Base-by-base conservation (phyloP, 2,888 invertebrate species). In the Automeris io region DNA sequence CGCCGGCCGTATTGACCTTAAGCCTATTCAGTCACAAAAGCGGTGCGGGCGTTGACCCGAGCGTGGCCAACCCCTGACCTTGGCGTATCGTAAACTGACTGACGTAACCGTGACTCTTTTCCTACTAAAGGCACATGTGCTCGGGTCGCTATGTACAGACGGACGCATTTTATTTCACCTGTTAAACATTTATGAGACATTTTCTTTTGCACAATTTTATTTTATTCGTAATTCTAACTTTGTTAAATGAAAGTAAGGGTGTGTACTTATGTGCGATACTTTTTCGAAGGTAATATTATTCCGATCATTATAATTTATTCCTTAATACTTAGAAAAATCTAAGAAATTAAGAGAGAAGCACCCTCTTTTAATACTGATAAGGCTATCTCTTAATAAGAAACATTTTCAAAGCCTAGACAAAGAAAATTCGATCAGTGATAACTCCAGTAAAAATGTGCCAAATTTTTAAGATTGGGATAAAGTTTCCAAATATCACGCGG, bases 61-160 rank as follows among this genome's bases (percentile, higher is more conserved):
- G 63, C 70, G 61, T 68, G 73, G 70, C 79, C 82, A 83, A 82
- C 85, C 85, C 82, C 80, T 85, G 85, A 85, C 85, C 85, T 85
- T 85, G 83, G 70, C 62, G 70, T 80, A 72, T 78, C 80, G 82
- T 82, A 80, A 83, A 81, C 76, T 69, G 74, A 64, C 57, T 77
- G 76, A 79, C 76, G 74, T 77, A 74, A 79, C 77, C 72, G 78
- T 76, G 69, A 75, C 76, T 69, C 61, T 62, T 66, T 70, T 67
- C 66, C 67, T 59, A 47, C 54, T 57, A 54, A 56, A 63, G 51
- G 61, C 66, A 65, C 65, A 60, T 71, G 64, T 67, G 35, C 36
- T 36, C n/a, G n/a, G n/a, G n/a, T 21, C 37, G 29, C 34, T 36
- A 36, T 11, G 9, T 37, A 13, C 37, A 12, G 24, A 21, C 33